Base-by-base conservation (phyloP, 2,888 invertebrate species). In the Eristalis intricaria region DNA sequence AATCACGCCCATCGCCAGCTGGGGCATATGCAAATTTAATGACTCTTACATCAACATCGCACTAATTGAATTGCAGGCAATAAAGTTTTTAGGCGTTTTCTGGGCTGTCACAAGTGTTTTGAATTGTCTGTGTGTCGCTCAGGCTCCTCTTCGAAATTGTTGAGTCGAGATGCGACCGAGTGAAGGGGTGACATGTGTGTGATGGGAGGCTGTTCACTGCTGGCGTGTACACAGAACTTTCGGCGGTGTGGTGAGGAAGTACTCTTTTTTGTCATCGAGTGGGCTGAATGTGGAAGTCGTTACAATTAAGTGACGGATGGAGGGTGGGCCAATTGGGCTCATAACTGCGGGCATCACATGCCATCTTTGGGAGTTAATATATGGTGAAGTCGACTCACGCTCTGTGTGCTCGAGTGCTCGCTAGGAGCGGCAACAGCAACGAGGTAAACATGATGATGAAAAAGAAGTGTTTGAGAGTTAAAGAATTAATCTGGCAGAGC, bases 51-150 rank as follows among this genome's bases (percentile, higher is more conserved):
- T 84, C 87, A 87, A 87, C 87, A 84, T 87, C 84, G 84, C 87
- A 87, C 87, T 87, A 87, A 87, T 87, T 87, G 87, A 87, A 87
- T 87, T 87, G 87, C 87, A 76, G 84, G 84, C 87, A 80, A 87
- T 87, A 87, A 87, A 76, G 87, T 80, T 87, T 87, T 87, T 87
- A 84, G 83, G 87, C 87, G 76, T 84, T 83, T 84, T 84, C 76
- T 63, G 56, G 63, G 71, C 70, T 82, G 83, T 83, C 87, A 68
- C 87, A 87, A 87, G 87, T 87, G 87, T 84, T 87, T 80, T 84
- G 80, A 87, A 87, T 76, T 87, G 87, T 87, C 79, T 87, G 29
- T 40, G 56, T 68, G 23, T n/a, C 7, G 43, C 19, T 8, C 50
- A 0, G 50, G 50, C 50, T 50, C 19, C 50, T 50, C 50, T 50